A percentile compares a stretch with the other conserved stretches of the same genome.
These are phyloP conservation scores for Caenorhabditis inopinata DNA, from an alignment of 1,140 invertebrate species.

Conservation along the genomic window DNA sequence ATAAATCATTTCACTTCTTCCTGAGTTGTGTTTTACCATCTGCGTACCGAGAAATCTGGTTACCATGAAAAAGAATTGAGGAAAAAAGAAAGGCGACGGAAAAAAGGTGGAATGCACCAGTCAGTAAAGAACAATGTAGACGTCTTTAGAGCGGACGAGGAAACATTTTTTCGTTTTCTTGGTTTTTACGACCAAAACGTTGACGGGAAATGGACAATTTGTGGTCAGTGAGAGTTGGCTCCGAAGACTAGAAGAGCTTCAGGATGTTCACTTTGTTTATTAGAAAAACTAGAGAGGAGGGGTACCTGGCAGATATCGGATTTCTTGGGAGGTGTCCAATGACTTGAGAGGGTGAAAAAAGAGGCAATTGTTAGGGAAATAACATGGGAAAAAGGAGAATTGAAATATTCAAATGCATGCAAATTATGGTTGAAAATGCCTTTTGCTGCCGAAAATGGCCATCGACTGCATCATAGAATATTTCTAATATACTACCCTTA, in stretches of 20 bases:
- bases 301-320: not conserved
- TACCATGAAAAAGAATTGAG: too few relatives aligned
- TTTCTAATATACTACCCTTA: too few relatives aligned
- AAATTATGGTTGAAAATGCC: not conserved
- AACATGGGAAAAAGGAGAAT: not conserved
- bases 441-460: not conserved
- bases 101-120: not conserved
- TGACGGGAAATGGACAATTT: conserved; percentile 31
- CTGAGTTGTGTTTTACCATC: too few relatives aligned
- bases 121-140: conserved; percentile 1
- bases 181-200: not conserved
- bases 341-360: not conserved
- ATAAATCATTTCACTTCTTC: too few relatives aligned
- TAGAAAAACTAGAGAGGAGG: conserved; percentile 9
- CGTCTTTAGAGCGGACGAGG: not conserved
- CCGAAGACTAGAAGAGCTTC: not conserved
- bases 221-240: not conserved
- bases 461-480: not conserved
- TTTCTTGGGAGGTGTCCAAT: not conserved
- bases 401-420: conserved; percentile 4
- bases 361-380: conserved; percentile 25
- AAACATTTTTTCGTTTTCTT: not conserved
- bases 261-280: conserved; percentile 34
- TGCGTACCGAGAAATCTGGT: too few relatives aligned
- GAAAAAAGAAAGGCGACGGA: not conserved